These are phyloP conservation scores for Betta splendens DNA, from an alignment of 2,797 vertebrate genomes.

Conservation along the genomic window DNA sequence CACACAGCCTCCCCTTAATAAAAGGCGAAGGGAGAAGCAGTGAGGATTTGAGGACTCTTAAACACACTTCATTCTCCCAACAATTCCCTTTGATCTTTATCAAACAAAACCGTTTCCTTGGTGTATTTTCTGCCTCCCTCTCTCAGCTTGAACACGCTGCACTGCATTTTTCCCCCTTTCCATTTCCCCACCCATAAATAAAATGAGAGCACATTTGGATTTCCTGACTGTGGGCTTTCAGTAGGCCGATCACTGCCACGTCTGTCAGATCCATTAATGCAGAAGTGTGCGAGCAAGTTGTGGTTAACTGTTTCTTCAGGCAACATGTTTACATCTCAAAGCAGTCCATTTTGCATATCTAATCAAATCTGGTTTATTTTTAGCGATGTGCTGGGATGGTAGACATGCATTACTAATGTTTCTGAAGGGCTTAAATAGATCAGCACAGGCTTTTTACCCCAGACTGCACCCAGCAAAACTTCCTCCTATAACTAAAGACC, in stretches of 20 bases:
- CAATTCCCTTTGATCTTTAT: slow-evolving; percentile 75
- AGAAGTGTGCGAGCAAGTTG: slow-evolving; percentile 41
- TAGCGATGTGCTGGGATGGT: slow-evolving; percentile 8
- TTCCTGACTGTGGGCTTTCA: slow-evolving; percentile 64
- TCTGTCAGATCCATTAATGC: slow-evolving; percentile 70
- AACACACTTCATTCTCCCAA: slow-evolving; percentile 65
- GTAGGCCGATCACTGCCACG: slow-evolving; percentile 51
- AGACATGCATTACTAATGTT: slow-evolving; percentile 16
- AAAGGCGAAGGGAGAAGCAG: slow-evolving; percentile 54
- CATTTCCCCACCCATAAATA: slow-evolving; percentile 61
- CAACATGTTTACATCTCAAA: slow-evolving; percentile 54
- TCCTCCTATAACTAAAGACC: slow-evolving; percentile 26
- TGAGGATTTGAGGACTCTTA: slow-evolving; percentile 58
- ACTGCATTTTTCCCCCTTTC: slow-evolving; percentile 45
- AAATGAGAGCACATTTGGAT: slow-evolving; percentile 58
- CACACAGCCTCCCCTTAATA: slow-evolving; percentile 61
- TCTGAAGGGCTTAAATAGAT: slow-evolving; percentile 29
- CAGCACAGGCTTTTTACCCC: slow-evolving; percentile 1
- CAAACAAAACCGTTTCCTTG: slow-evolving; percentile 69
- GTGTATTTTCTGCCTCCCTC: slow-evolving; percentile 55
- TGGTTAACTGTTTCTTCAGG: slow-evolving; percentile 46
- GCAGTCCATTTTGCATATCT: slow-evolving; percentile 28
- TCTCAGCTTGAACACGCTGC: slow-evolving; percentile 42
- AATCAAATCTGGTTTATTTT: slow-evolving; percentile 42
- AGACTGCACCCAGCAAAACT: slow-evolving; percentile 29